Conservation (phyloP, 2,888 invertebrate genomes). For the Nemoura dubitans region DNA sequence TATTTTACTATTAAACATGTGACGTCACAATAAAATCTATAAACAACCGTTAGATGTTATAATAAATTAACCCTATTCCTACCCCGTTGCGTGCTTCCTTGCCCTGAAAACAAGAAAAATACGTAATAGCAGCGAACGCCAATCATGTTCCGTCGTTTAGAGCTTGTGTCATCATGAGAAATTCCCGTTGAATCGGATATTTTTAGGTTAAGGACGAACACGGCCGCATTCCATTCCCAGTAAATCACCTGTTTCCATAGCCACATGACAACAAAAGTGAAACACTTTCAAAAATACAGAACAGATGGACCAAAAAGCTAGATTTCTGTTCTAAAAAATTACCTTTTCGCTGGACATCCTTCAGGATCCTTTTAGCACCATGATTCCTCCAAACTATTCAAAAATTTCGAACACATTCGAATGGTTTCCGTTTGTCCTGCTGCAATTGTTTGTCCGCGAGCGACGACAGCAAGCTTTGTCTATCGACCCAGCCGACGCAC, state of each 20-base stretch:
- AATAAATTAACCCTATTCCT: not conserved
- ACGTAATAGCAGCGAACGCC: not conserved
- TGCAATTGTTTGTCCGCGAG: not conserved
- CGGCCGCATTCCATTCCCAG: not conserved
- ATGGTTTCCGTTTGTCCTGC: not conserved
- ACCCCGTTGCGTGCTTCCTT: not conserved
- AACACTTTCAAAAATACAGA: not conserved
- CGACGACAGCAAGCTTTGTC: not conserved
- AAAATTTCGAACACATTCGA: not conserved
- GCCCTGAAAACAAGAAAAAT: not conserved
- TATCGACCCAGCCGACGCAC: not conserved
- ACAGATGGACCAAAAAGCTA: not conserved
- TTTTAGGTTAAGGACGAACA: not conserved
- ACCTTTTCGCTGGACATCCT: not conserved
- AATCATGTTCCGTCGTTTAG: not conserved
- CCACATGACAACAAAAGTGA: not conserved
- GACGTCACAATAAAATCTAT: not conserved
- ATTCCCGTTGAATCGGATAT: not conserved
- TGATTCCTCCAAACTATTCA: not conserved
- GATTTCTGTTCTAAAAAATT: not conserved
- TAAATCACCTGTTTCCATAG: constrained; percentile 5
- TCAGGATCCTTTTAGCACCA: not conserved
- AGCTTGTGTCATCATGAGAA: not conserved
- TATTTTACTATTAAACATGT: not conserved
- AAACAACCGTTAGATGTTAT: not conserved